Conservation (phyloP, 1,140 invertebrate genomes). For the Drosophila micromelanica region DNA sequence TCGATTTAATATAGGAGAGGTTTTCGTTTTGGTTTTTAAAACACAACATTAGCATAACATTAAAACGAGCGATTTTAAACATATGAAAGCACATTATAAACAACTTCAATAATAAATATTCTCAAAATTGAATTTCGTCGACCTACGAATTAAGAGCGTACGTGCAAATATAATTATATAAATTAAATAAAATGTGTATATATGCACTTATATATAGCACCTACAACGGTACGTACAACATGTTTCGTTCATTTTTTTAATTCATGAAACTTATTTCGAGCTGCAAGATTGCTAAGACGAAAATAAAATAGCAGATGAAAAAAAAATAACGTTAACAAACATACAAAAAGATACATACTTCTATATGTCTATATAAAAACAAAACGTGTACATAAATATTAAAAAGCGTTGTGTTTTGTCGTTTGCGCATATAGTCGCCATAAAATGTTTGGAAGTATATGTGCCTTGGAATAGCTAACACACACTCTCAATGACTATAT, state of each 20-base stretch:
- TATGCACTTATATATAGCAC: conserved; percentile 34
- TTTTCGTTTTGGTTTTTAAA: too few relatives aligned
- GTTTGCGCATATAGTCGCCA: neutral
- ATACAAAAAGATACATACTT: conserved; percentile 14
- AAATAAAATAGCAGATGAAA: conserved; percentile 52
- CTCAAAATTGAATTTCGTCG: neutral
- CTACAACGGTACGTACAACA: conserved; percentile 60
- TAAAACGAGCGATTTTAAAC: neutral
- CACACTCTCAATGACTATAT: conserved; percentile 51
- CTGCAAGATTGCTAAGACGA: conserved; percentile 33
- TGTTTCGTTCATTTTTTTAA: conserved; percentile 78
- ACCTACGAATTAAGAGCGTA: neutral
- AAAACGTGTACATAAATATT: conserved; percentile 13
- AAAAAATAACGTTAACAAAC: conserved; percentile 15
- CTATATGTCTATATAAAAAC: conserved; percentile 5
- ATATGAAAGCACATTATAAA: neutral
- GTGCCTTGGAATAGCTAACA: neutral
- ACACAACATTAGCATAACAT: too few relatives aligned
- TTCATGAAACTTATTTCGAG: conserved; percentile 75
- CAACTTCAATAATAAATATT: conserved; percentile 16
- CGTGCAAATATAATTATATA: conserved; percentile 25
- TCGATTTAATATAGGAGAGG: too few relatives aligned
- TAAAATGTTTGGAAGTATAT: conserved; percentile 25
- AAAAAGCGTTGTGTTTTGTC: conserved; percentile 36
- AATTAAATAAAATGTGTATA: conserved; percentile 14